These are phyloP conservation scores for Tholera decimalis DNA, from an alignment of 2,888 invertebrate genomes.

Conservation along the genomic window DNA sequence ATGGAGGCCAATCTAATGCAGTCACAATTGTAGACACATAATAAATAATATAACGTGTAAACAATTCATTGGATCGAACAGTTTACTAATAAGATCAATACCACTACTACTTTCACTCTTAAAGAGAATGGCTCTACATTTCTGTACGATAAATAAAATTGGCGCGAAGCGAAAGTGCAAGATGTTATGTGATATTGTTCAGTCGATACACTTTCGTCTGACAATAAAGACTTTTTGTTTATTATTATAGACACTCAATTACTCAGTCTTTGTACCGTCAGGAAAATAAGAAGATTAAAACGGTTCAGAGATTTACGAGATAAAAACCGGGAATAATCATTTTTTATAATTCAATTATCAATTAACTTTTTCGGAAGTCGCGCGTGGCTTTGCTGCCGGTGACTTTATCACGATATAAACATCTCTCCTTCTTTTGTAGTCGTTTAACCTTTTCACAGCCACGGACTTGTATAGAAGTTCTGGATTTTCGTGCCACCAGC, in stretches of 20 bases:
- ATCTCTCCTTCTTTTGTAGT: too few species aligned
- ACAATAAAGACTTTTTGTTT: conserved; percentile 10
- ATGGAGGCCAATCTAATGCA: not conserved
- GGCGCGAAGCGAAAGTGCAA: conserved; percentile 37
- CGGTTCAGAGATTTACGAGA: not conserved
- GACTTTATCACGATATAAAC: too few species aligned
- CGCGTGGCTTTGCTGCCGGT: too few species aligned
- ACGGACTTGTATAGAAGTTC: too few species aligned
- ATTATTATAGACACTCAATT: not conserved
- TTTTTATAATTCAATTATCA: too few species aligned
- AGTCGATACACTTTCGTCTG: conserved; percentile 7
- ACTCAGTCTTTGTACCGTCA: not conserved
- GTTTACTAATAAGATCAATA: conserved; percentile 21
- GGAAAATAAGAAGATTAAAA: not conserved
- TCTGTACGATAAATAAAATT: conserved; percentile 1
- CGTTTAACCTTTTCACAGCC: too few species aligned
- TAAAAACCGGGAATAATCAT: not conserved
- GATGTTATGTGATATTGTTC: conserved; percentile 22
- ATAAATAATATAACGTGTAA: conserved; percentile 4
- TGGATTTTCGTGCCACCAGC: too few species aligned
- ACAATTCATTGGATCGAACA: conserved; percentile 20
- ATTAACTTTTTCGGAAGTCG: too few species aligned
- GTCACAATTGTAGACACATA: not conserved
- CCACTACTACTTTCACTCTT: conserved; percentile 45
- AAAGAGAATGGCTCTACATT: conserved; percentile 15